Percentiles rank a stretch among this genome's conserved stretches.
phyloP scores from a whole-genome alignment of 1,140 invertebrate species.

The Phenacoccus solenopsis region DNA sequence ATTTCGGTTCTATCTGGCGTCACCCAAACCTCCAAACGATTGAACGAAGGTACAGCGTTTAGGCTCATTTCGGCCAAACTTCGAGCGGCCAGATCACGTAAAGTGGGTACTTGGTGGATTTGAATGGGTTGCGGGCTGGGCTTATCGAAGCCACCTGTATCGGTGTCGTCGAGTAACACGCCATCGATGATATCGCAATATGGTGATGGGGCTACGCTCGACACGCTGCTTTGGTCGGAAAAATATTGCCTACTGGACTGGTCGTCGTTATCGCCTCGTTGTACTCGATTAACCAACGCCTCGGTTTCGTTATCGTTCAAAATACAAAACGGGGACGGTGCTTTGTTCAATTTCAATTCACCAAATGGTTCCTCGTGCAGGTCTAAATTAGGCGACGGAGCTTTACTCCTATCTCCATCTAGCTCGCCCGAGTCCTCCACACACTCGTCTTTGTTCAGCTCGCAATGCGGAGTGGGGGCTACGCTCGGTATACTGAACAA shows the following conservation, averaged over 20 bases:
- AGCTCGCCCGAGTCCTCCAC: background rate
- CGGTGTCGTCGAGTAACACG: background rate
- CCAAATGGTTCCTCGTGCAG: background rate
- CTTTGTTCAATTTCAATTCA: background rate
- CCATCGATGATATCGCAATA: background rate
- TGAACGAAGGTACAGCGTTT: background rate
- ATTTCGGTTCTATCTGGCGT: slow-evolving; percentile 4
- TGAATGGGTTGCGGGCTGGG: no score
- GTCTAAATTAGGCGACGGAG: background rate
- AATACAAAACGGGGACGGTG: background rate
- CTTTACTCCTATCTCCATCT: background rate
- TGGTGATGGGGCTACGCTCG: background rate
- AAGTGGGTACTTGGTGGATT: background rate
- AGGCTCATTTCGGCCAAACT: background rate
- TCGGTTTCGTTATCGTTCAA: background rate
- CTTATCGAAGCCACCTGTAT: no score
- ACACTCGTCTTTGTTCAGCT: background rate
- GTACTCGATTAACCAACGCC: background rate
- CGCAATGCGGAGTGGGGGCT: background rate
- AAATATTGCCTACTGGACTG: no score
- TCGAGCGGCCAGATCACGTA: background rate
- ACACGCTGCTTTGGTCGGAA: background rate
- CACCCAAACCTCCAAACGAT: background rate
- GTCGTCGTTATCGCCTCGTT: background rate
- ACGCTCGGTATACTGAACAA: background rate